Base-by-base conservation (phyloP, 2,113 vertebrate genomes). In the Ondatra zibethicus region DNA sequence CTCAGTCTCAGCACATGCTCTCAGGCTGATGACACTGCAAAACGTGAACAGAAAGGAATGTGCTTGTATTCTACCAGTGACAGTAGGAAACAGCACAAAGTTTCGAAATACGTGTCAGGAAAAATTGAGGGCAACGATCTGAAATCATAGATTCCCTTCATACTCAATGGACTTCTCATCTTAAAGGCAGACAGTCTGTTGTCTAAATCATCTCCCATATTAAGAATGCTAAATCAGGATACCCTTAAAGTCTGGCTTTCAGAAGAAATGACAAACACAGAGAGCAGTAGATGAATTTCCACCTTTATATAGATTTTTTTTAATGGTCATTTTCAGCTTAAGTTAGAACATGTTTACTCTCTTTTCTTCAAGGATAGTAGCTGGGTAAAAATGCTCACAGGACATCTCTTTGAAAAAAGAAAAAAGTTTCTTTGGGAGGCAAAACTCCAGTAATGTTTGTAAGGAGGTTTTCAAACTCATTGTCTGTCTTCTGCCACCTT, bases 81-180 rank as follows among this genome's bases (percentile, higher is more conserved):
- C 39, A 45, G 77, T 72, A 93, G 72, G 68, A 89, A 92, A 39
- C 50, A 82, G 89, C 29, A 72, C 47, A 65, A 87, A 50, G 76
- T 42, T 50, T 94, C 3, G 13, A 94, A 96, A 94, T 90, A 86
- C 5, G 78, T 96, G 63, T 92, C 58, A 88, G 93, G 58, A 84
- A 96, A 93, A 94, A 96, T 29, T 75, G 36, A 93, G 45, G 73
- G 39, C 92, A 89, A 68, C 50, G 33, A 61, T 81, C 39, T 97
- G 87, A 95, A 93, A 89, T 95, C 93, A 94, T n/a, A 92, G 92
- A 96, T 93, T 93, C 65, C 66, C 93, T 95, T 94, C 76, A 77
- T 88, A 72, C 52, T 8, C 85, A 72, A 39, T 65, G 70, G 81
- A 92, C 88, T 90, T 92, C 84, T 97, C 75, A 88, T 96, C 55